Evolutionary conservation across 1,140 invertebrate genomes (phyloP).

Genomic region (Neodiprion virginianus): DNA sequence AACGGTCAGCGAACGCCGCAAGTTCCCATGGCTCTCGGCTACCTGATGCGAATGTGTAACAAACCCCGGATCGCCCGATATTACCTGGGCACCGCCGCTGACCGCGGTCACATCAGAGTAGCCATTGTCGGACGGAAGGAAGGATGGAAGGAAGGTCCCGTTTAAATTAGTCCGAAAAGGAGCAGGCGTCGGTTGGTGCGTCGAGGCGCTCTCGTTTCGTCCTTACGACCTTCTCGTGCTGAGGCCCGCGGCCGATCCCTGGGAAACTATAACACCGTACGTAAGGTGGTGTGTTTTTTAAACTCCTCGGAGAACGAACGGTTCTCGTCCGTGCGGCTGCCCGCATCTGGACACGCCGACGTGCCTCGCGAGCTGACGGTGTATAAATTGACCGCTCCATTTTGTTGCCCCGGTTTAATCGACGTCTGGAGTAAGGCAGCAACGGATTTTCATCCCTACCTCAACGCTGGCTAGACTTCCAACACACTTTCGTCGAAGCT

Average conservation of each 20-base stretch:
- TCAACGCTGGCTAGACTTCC: neutral
- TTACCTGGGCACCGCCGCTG: conserved; percentile 53
- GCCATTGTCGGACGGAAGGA: conserved; percentile 8
- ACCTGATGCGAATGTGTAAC: conserved; percentile 38
- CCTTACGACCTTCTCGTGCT: neutral
- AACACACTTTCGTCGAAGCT: too few species aligned
- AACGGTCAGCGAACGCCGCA: conserved; percentile 20
- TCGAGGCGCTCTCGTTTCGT: conserved; percentile 19
- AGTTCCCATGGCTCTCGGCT: conserved; percentile 54
- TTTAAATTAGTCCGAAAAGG: conserved; percentile 56
- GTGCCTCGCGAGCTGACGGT: neutral
- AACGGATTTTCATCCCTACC: neutral
- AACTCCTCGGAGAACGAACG: neutral
- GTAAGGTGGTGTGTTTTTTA: neutral
- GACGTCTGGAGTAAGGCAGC: neutral
- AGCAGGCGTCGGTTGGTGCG: conserved; percentile 45
- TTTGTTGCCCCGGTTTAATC: neutral
- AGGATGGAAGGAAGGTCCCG: conserved; percentile 29
- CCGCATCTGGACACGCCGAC: neutral
- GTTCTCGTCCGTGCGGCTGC: neutral
- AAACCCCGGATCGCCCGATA: conserved; percentile 24
- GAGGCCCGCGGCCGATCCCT: neutral
- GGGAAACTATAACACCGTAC: neutral
- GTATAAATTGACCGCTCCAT: neutral
- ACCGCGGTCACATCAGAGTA: conserved; percentile 21